Base-by-base conservation (phyloP, 2,888 invertebrate genomes). In the Ferrisia virgata region DNA sequence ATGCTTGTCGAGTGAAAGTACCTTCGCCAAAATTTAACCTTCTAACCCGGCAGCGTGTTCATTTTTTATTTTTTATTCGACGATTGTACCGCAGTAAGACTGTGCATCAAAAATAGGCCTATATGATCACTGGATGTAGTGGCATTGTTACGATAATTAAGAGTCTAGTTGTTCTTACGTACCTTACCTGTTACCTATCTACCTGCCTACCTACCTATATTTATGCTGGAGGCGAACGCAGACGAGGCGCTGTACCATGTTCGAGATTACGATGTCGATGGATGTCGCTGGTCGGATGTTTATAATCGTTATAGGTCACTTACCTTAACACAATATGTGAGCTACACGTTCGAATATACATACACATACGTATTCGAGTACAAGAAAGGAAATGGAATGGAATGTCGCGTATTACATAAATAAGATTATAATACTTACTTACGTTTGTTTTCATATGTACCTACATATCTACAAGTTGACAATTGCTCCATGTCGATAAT, bases 21-120 rank as follows among this genome's bases (percentile, higher is more conserved):
- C n/a, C n/a, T n/a, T n/a, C 28, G 64, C 36, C 72, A 31, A 76
- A 76, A 76, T 36, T 76, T 76, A 76, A 76, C 72, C 72, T 76
- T 76, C 72, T 76, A 76, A 76, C 72, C 72, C 36, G 72, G 53
- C 53, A 1, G 0, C 8, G 31, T 69, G 28, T 31, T 69, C 13
- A 4, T 8, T 13, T 25, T 64, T 64, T 25, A 15, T 69, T 33
- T 2, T 5, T 33, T 15, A 9, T 15, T 0, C 15, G 33, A n/a
- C 15, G 4, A n/a, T 4, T 15, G 3, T 76, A 36, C 18, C 33
- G 36, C 8, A 33, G 72, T 36, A 76, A 76, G 22, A 64, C 28
- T 28, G 11, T 58, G 25, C 9, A 25, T n/a, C n/a, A 25, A 11
- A 25, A 9, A 53, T 53, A 53, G 18, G n/a, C 3, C 18, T 53